A percentile compares a stretch with the other conserved stretches of the same genome.
phyloP scores from a whole-genome alignment of 2,113 vertebrate species.

The Lepus europaeus region DNA sequence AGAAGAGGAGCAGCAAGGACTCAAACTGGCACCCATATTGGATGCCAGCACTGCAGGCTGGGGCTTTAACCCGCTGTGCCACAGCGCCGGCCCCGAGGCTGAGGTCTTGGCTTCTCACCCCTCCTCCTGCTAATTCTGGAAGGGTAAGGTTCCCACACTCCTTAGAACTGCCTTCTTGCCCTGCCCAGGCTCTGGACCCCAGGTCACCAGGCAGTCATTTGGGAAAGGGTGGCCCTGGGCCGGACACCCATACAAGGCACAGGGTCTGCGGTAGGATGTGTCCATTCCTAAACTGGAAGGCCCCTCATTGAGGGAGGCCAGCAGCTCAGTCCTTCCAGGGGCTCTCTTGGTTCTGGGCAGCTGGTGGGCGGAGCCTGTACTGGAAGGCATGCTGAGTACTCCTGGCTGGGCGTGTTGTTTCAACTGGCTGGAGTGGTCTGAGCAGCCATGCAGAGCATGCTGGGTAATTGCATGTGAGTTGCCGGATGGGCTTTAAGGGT shows the following conservation, averaged over 20 bases:
- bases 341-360: background rate
- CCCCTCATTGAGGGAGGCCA: background rate
- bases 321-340: background rate
- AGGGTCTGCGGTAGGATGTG: accelerated
- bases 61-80: too few species aligned
- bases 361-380: background rate
- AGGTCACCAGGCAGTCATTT: background rate
- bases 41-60: too few species aligned
- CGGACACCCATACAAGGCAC: accelerated
- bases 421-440: background rate
- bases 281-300: background rate
- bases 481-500: conserved; percentile 72
- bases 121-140: background rate
- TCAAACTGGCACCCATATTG: too few species aligned
- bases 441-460: background rate
- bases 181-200: background rate
- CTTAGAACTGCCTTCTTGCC: background rate
- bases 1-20: too few species aligned
- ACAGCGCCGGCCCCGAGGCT: too few species aligned
- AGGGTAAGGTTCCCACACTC: background rate
- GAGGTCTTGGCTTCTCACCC: background rate
- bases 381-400: background rate
- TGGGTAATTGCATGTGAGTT: conserved; percentile 62
- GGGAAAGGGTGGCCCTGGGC: background rate
- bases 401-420: background rate